Percentiles rank a stretch among this genome's conserved stretches.
These are phyloP conservation scores for Hoplostethus atlanticus DNA, from an alignment of 2,797 vertebrate species.

Conservation along the genomic window DNA sequence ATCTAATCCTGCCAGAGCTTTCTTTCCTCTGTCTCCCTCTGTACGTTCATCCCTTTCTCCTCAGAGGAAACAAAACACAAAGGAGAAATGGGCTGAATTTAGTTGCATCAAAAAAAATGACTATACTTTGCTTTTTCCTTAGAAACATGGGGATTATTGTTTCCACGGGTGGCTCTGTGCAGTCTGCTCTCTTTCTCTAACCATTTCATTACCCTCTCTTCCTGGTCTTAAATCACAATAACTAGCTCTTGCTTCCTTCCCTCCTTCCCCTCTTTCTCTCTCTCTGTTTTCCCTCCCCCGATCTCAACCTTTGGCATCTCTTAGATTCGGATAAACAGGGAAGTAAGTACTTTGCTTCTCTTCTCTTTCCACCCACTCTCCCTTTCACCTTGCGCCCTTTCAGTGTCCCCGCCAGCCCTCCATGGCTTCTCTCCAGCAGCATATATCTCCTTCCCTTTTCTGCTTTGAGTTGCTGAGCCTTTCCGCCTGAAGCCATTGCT, in stretches of 20 bases:
- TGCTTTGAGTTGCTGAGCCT: conserved; percentile 47
- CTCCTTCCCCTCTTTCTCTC: conserved; percentile 51
- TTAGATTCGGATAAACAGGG: conserved; percentile 99
- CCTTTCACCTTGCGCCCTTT: conserved; percentile 41
- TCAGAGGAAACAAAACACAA: no score
- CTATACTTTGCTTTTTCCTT: background rate
- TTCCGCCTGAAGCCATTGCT: conserved; percentile 44
- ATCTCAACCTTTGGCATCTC: conserved; percentile 78
- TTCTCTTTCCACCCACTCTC: conserved; percentile 57
- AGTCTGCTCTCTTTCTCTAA: conserved; percentile 46
- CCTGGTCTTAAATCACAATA: conserved; percentile 69
- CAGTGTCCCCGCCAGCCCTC: conserved; percentile 31
- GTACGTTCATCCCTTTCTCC: no score
- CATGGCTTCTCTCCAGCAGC: conserved; percentile 43
- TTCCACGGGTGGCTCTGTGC: conserved; percentile 60
- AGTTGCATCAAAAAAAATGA: background rate
- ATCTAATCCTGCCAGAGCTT: background rate
- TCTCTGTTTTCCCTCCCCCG: conserved; percentile 36
- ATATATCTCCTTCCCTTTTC: conserved; percentile 36
- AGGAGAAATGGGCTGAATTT: background rate
- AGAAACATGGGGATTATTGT: conserved; percentile 33
- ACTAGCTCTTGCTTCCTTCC: conserved; percentile 74
- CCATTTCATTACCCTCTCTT: conserved; percentile 54
- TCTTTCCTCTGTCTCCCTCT: background rate
- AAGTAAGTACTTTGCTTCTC: conserved; percentile 93